Evolutionary conservation across 2,888 invertebrate genomes (phyloP).

Genomic region (Cantharis nigra): DNA sequence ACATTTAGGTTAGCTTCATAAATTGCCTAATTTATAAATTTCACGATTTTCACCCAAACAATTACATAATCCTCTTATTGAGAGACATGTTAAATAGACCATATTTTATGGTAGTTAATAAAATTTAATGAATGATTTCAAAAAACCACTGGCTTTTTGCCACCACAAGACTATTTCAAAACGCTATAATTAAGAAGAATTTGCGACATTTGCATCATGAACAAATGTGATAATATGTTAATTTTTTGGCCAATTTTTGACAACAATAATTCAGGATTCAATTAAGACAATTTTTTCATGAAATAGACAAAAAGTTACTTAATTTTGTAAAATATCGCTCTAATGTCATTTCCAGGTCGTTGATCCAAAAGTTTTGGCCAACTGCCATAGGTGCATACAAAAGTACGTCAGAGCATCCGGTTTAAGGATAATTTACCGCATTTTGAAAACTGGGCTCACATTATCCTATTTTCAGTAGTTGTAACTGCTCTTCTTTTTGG

Average conservation of each 20-base stretch:
- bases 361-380: conserved; percentile 13
- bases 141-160: neutral
- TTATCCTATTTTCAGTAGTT: neutral
- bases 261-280: neutral
- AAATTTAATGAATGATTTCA: neutral
- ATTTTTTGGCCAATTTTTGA: neutral
- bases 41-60: neutral
- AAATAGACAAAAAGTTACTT: neutral
- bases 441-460: neutral
- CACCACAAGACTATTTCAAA: neutral
- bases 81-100: neutral
- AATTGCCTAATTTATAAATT: neutral
- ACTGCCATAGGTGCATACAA: conserved; percentile 13
- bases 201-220: neutral
- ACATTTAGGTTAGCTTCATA: neutral
- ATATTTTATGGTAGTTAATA: neutral
- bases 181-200: neutral
- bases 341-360: conserved; percentile 4
- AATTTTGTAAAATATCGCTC: neutral
- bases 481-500: neutral
- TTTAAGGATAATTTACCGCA: neutral
- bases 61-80: neutral
- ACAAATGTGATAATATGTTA: neutral
- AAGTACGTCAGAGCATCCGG: neutral
- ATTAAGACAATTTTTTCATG: neutral